A percentile compares a stretch with the other conserved stretches of the same genome.
Conservation (phyloP, 2,888 invertebrate species). For the Tromatobia lineatoria region DNA sequence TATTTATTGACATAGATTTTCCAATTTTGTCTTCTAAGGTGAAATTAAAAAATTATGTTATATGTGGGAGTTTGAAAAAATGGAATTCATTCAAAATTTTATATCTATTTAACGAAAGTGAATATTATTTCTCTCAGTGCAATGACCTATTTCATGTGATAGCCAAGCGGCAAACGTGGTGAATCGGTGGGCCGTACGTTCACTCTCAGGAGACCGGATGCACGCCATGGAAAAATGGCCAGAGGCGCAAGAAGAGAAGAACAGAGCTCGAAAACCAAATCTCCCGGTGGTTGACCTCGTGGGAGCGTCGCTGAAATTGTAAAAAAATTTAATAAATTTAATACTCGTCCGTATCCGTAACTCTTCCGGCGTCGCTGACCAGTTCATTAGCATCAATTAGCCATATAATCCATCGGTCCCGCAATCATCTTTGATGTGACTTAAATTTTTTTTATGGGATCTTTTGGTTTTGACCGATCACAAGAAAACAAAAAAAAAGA, state of each 20-base stretch:
- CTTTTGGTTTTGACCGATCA: no score
- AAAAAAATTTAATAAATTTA: slow-evolving; percentile 10
- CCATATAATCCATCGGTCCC: no score
- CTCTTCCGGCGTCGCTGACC: neutral
- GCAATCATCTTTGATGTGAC: no score
- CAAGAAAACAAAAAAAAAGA: no score
- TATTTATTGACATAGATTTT: no score
- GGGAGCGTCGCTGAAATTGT: slow-evolving; percentile 7
- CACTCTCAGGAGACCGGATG: slow-evolving; percentile 4
- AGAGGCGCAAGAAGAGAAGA: slow-evolving; percentile 1
- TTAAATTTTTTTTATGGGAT: no score
- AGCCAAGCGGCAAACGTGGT: neutral
- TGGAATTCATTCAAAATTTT: neutral
- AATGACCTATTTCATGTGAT: neutral
- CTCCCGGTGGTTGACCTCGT: slow-evolving; percentile 27
- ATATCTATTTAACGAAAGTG: neutral
- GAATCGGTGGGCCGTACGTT: slow-evolving; percentile 2
- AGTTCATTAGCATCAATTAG: no score
- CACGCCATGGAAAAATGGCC: slow-evolving; percentile 45
- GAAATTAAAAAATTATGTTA: no score
- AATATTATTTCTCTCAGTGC: neutral
- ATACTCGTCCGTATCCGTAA: neutral
- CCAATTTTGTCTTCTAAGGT: no score
- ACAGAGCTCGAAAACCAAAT: slow-evolving; percentile 9
- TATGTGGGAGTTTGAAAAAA: no score